Evolutionary conservation across 1,140 invertebrate genomes (phyloP), one percentile per base, ranked within the genome.

Genomic region (Drosophila repletoides): DNA sequence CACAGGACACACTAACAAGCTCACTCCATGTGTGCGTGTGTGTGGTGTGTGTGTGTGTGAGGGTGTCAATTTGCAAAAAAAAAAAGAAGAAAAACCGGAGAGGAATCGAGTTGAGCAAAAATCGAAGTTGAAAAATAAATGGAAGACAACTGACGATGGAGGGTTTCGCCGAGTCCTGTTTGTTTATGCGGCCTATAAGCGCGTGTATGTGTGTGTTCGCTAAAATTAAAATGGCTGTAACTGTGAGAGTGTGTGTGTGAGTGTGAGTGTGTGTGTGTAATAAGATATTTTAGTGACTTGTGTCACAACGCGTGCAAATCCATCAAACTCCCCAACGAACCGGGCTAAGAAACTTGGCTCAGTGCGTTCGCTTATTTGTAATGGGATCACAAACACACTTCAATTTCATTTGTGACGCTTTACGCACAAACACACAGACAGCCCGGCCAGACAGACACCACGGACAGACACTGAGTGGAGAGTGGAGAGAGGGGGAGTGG

Each of bases 81-180:
- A 49, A 60, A 46, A 59, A 40, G 46, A 22, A 34, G 15, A 40
- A 63, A 28, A n/a, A n/a, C n/a, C n/a, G 19, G 26, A 58, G 15
- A 61, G 45, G 55, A 38, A 66, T 68, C 63, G 68, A 52, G 76
- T 64, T 36, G 40, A 61, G 80, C 75, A 86, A 86, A 86, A 86
- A 86, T 86, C 80, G 80, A 86, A 86, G 80, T 86, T 86, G 81
- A 86, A 76, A 86, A 86, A 86, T 86, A 86, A 86, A 86, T 86
- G 80, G 72, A 60, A 87, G 81, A 75, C 66, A 75, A 72, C 60
- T 67, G 38, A 24, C 21, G 17, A 26, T 31, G 52, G 31, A 34
- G 43, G 26, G 14, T 31, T 81, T 59, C 48, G 66, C 68, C 59
- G 45, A 60, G 71, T 72, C 66, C 71, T 86, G 75, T 80, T 87